These are phyloP conservation scores for Heliothis virescens DNA, from an alignment of 1,140 invertebrate genomes.

Conservation along the genomic window DNA sequence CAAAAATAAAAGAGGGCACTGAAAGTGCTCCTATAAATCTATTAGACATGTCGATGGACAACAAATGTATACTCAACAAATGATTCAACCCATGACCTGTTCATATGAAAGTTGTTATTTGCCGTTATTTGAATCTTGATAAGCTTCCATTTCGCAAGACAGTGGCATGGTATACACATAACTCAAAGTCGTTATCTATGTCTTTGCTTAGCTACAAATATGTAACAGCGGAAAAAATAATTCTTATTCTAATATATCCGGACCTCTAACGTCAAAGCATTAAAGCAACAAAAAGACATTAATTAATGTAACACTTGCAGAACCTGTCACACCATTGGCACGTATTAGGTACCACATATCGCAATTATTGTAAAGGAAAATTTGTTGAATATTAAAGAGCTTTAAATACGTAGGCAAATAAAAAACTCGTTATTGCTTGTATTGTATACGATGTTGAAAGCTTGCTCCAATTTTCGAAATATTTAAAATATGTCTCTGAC, in stretches of 20 bases:
- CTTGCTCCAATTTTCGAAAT: no score
- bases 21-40: no score
- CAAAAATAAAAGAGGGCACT: no score
- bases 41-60: no score
- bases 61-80: no score
- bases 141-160: constrained; percentile 3
- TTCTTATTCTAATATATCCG: constrained; percentile 4
- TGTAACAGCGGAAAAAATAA: constrained; percentile 27
- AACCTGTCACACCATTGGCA: background rate
- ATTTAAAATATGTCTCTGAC: no score
- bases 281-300: background rate
- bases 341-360: background rate
- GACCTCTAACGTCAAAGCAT: background rate
- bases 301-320: background rate
- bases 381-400: background rate
- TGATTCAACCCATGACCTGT: no score
- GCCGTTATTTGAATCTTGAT: background rate
- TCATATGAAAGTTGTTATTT: background rate
- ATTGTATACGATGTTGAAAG: no score
- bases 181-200: background rate
- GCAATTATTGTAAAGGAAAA: background rate
- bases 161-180: background rate
- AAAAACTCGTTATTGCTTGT: no score
- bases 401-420: no score
- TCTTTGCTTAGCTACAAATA: background rate